Base-by-base conservation (phyloP, 2,797 vertebrate species). In the Malacoctenus gilli region DNA sequence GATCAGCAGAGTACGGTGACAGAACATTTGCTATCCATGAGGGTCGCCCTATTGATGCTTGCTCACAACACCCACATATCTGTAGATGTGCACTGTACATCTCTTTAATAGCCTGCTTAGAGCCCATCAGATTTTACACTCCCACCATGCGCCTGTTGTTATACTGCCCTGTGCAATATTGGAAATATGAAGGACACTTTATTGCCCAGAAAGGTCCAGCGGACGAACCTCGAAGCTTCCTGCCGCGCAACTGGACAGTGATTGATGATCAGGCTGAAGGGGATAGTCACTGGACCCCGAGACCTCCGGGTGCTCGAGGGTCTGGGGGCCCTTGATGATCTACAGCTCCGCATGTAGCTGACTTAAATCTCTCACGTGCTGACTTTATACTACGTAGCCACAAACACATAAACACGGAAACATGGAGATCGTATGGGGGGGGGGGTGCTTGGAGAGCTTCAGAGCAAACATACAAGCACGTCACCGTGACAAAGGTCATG, bases 211-310 rank as follows among this genome's bases (percentile, higher is more conserved):
- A n/a, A 36, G 61, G 49, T 65, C n/a, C 77, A 8, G 5, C 68
- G 60, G 72, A 77, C 67, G 22, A 31, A 49, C 57, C 52, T 67
- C 12, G 32, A 35, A 36, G 54, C 50, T 30, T 47, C 59, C 71
- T 38, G 71, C 72, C 54, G 78, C 47, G 63, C 59, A 75, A 82
- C 54, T 61, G 59, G 65, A 63, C 78, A 57, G 53, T 77, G 83
- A 85, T 77, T 74, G 76, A 89, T 85, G 77, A 48, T 5, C 8
- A 21, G 44, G 58, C 40, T 79, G 75, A 86, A n/a, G 52, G 69
- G 77, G 64, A 73, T 43, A 66, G 66, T 41, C 40, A 59, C 61
- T 51, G 64, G 71, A 65, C 40, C 49, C 38, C 2, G 4, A 42
- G 65, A 72, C 61, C 59, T 73, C 69, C 66, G 50, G 63, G 58